phyloP scores from a whole-genome alignment of 1,140 invertebrate species.

The Nymphalis io region DNA sequence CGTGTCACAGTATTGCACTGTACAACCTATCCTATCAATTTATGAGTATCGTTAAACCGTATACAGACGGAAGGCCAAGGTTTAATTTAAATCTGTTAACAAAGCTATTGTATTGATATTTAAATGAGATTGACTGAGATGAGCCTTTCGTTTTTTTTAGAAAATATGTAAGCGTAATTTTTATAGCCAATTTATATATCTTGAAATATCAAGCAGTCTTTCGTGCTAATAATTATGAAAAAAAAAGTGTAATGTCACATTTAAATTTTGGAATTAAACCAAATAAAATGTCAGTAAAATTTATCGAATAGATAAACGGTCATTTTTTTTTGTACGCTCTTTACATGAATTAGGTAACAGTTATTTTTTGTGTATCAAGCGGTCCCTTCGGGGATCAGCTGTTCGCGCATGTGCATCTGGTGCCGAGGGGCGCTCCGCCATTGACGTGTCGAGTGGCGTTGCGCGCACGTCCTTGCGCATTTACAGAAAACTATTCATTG shows the following conservation, averaged over 20 bases:
- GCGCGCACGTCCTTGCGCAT: constrained; percentile 63
- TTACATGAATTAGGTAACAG: constrained; percentile 42
- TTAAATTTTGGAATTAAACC: constrained; percentile 25
- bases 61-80: too few relatives aligned
- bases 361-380: constrained; percentile 51
- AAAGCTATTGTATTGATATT: too few relatives aligned
- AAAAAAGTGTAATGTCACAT: constrained; percentile 10
- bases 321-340: constrained; percentile 33
- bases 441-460: constrained; percentile 50
- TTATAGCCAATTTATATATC: not conserved
- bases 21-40: too few relatives aligned
- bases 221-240: not conserved
- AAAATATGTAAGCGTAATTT: too few relatives aligned
- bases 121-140: too few relatives aligned
- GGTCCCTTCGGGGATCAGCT: constrained; percentile 67
- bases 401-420: constrained; percentile 76
- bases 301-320: constrained; percentile 8
- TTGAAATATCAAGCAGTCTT: not conserved
- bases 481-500: constrained; percentile 49
- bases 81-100: too few relatives aligned
- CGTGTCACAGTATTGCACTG: too few relatives aligned
- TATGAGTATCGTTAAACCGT: too few relatives aligned
- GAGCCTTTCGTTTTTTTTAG: too few relatives aligned
- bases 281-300: constrained; percentile 33
- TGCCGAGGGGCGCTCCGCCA: constrained; percentile 52